Evolutionary conservation across 1,140 invertebrate genomes (phyloP).

Genomic region (Drosophila pandora): DNA sequence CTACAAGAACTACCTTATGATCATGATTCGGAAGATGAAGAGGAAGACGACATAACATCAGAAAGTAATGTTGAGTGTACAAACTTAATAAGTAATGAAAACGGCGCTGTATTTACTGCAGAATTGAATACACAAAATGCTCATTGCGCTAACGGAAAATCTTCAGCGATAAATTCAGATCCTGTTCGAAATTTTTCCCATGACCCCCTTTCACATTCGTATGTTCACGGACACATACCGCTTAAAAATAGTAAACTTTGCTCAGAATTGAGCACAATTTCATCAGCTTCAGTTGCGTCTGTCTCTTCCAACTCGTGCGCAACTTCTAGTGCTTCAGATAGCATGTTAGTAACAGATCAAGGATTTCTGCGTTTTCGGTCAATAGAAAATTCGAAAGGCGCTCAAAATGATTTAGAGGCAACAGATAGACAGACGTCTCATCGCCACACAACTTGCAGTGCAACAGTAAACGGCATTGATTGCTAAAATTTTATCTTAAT

Average conservation of each 20-base stretch:
- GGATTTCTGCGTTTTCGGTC: conserved; percentile 92
- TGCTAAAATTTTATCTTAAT: conserved; percentile 22
- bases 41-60: conserved; percentile 71
- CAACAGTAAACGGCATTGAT: conserved; percentile 41
- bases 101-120: conserved; percentile 12
- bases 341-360: conserved; percentile 93
- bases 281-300: conserved; percentile 28
- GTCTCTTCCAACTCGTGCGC: conserved; percentile 37
- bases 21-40: conserved; percentile 61
- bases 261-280: conserved; percentile 16
- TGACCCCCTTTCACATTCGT: conserved; percentile 22
- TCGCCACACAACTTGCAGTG: conserved; percentile 46
- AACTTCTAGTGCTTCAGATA: conserved; percentile 77
- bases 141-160: conserved; percentile 15
- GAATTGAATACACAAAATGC: conserved; percentile 30
- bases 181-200: conserved; percentile 17
- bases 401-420: conserved; percentile 26
- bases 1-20: conserved; percentile 42
- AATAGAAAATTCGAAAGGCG: conserved; percentile 84
- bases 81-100: conserved; percentile 66
- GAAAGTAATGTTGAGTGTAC: conserved; percentile 70
- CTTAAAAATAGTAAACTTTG: conserved; percentile 45
- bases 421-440: conserved; percentile 22
- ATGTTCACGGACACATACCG: conserved; percentile 30
- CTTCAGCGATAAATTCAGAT: background rate